A percentile compares a stretch with the other conserved stretches of the same genome.
phyloP scores from a whole-genome alignment of 2,113 vertebrate genomes.

The Nansenia antarctica region DNA sequence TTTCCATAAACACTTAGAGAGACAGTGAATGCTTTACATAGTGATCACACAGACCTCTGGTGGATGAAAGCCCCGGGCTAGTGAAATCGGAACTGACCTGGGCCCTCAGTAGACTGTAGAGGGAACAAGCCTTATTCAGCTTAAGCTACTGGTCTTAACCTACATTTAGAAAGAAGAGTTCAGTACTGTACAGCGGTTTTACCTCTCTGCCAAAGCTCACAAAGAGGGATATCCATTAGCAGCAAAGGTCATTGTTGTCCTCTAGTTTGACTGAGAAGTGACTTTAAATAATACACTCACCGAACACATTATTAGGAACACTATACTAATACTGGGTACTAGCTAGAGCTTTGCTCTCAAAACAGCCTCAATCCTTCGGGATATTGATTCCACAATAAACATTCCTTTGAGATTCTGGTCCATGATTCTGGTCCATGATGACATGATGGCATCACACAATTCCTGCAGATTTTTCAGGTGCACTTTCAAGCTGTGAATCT shows the following conservation, averaged over 20 bases:
- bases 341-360: too few species aligned
- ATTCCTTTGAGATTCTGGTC: too few species aligned
- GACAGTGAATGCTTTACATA: constrained; percentile 5
- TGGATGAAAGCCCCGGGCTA: constrained; percentile 6
- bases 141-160: constrained; percentile 7
- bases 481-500: too few species aligned
- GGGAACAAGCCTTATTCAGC: constrained; percentile 12
- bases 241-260: neutral
- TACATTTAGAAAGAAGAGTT: neutral
- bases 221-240: neutral
- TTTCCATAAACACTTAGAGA: constrained; percentile 22
- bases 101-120: neutral
- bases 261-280: neutral
- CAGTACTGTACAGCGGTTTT: neutral
- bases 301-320: too few species aligned
- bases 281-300: too few species aligned
- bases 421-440: too few species aligned
- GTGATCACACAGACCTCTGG: constrained; percentile 4
- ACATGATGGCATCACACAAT: too few species aligned
- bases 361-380: too few species aligned
- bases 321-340: too few species aligned
- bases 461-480: too few species aligned
- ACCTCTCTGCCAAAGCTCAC: neutral
- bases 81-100: constrained; percentile 4
- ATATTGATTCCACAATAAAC: too few species aligned